phyloP scores from a whole-genome alignment of 2,888 invertebrate species.

The Erebia ligea region DNA sequence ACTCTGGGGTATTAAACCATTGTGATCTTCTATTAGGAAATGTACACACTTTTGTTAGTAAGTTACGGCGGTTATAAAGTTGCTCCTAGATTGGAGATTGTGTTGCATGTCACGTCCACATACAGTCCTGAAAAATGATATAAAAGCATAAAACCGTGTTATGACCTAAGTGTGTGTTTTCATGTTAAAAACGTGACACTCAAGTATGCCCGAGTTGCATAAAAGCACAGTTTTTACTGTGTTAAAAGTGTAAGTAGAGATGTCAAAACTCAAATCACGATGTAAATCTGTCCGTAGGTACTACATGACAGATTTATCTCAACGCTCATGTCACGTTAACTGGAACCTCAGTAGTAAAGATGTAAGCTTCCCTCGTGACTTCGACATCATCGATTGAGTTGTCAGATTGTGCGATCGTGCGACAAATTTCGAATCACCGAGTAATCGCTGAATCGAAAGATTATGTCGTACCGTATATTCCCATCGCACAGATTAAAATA shows the following conservation, averaged over 20 bases:
- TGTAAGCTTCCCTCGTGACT: constrained; percentile 7
- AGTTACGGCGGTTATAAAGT: background rate
- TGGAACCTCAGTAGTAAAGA: background rate
- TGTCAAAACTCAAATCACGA: too few relatives aligned
- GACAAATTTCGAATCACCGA: constrained; percentile 15
- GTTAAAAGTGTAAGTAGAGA: too few relatives aligned
- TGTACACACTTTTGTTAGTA: constrained; percentile 12
- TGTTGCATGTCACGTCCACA: background rate
- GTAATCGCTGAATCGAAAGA: constrained; percentile 21
- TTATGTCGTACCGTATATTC: constrained; percentile 6
- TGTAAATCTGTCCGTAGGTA: too few relatives aligned
- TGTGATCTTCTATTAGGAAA: constrained; percentile 19
- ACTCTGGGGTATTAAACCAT: constrained; percentile 32
- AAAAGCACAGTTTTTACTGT: too few relatives aligned
- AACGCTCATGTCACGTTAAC: background rate
- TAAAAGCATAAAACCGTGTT: too few relatives aligned
- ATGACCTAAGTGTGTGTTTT: too few relatives aligned
- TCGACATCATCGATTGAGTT: constrained; percentile 15
- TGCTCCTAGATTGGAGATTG: background rate
- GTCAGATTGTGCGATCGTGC: constrained; percentile 23
- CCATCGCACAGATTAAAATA: background rate
- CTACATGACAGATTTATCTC: background rate
- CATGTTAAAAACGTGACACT: too few relatives aligned
- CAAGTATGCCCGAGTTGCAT: too few relatives aligned
- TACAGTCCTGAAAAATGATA: too few relatives aligned